Conservation (phyloP, 2,113 vertebrate genomes). For the Caretta caretta region DNA sequence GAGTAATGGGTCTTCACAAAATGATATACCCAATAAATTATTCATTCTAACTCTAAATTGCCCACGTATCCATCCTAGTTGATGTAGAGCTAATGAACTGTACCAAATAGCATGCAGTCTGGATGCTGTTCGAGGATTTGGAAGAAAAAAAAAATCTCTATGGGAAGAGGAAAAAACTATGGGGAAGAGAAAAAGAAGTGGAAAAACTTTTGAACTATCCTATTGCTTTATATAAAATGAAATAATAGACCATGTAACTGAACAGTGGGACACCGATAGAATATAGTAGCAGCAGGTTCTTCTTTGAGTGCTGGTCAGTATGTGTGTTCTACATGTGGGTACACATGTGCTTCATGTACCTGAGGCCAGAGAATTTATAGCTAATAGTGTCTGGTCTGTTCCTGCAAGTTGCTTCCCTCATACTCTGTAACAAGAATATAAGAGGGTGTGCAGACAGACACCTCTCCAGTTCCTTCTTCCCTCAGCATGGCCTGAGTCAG, state of each 20-base stretch:
- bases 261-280: not conserved
- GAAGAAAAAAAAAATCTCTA: not conserved
- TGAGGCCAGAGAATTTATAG: no score
- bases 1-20: conserved; percentile 1
- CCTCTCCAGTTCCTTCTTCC: no score
- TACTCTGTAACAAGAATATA: no score
- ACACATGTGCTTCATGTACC: no score
- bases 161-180: not conserved
- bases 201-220: not conserved
- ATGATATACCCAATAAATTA: not conserved
- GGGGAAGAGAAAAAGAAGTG: not conserved
- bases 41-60: not conserved
- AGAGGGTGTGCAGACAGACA: no score
- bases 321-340: no score
- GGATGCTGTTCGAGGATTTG: not conserved
- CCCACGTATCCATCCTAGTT: not conserved
- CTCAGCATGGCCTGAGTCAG: no score
- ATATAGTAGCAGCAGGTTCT: not conserved
- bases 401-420: no score
- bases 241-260: not conserved
- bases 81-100: not conserved
- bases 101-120: not conserved
- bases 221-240: not conserved
- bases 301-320: no score
- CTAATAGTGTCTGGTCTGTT: no score